Evolutionary conservation across 2,113 vertebrate species (phyloP).

Genomic region (Boleophthalmus pectinirostris): DNA sequence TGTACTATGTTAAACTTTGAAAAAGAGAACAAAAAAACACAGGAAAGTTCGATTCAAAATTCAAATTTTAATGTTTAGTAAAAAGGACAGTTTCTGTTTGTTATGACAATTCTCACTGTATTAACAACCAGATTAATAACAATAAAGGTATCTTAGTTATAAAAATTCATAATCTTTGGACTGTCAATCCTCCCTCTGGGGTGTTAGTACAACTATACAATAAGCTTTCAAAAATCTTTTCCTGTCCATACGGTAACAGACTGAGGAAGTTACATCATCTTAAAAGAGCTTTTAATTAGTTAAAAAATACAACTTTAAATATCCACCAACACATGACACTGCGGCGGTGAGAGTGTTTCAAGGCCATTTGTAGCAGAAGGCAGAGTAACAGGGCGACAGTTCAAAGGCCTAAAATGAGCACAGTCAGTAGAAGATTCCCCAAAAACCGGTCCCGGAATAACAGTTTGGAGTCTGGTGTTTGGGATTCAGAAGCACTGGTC

Average conservation of each 20-base stretch:
- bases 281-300: conserved; percentile 21
- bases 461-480: conserved; percentile 25
- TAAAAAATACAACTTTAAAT: conserved; percentile 25
- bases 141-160: conserved; percentile 25
- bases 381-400: conserved; percentile 42
- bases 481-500: conserved; percentile 38
- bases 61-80: conserved; percentile 1
- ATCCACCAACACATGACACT: conserved; percentile 38
- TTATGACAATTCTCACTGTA: conserved; percentile 29
- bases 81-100: conserved; percentile 25
- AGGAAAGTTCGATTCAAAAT: neutral
- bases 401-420: conserved; percentile 33
- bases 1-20: neutral
- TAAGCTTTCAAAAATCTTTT: conserved; percentile 18
- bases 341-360: conserved; percentile 69
- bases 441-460: conserved; percentile 31
- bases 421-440: conserved; percentile 54
- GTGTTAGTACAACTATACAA: conserved; percentile 84
- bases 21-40: conserved; percentile 17
- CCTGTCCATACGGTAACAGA: conserved; percentile 20
- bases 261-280: conserved; percentile 15
- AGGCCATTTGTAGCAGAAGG: conserved; percentile 72
- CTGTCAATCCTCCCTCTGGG: conserved; percentile 81
- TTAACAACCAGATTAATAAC: conserved; percentile 52
- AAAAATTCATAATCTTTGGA: conserved; percentile 83